Evolutionary conservation across 2,797 vertebrate species (phyloP).

Genomic region (Manis pentadactyla): DNA sequence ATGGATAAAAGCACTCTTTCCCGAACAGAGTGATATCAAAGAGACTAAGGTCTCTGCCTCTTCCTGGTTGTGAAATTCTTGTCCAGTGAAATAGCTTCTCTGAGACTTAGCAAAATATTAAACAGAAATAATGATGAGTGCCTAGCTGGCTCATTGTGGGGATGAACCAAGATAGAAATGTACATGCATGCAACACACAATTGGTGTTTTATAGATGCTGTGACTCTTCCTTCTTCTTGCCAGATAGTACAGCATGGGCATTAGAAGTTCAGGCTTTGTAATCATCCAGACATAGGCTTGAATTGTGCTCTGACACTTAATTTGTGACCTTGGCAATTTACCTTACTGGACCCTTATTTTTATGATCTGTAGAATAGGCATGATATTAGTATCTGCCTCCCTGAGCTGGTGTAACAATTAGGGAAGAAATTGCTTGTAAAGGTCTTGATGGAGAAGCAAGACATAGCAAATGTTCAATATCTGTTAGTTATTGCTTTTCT

Average conservation of each 20-base stretch:
- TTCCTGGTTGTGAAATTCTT: neutral
- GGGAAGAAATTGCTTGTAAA: neutral
- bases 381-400: neutral
- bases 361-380: neutral
- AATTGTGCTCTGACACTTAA: neutral
- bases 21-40: neutral
- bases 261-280: neutral
- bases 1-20: neutral
- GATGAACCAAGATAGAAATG: neutral
- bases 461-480: neutral
- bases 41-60: neutral
- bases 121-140: neutral
- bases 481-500: neutral
- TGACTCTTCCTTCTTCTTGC: neutral
- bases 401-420: neutral
- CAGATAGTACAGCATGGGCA: neutral
- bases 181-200: fast-evolving
- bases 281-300: neutral
- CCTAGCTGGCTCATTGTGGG: neutral
- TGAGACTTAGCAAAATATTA: neutral
- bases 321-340: neutral
- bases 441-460: neutral
- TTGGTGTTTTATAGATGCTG: neutral
- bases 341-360: neutral
- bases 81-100: neutral